Evolutionary conservation across 2,888 invertebrate genomes (phyloP).

Genomic region (Trissoscelio sp.): DNA sequence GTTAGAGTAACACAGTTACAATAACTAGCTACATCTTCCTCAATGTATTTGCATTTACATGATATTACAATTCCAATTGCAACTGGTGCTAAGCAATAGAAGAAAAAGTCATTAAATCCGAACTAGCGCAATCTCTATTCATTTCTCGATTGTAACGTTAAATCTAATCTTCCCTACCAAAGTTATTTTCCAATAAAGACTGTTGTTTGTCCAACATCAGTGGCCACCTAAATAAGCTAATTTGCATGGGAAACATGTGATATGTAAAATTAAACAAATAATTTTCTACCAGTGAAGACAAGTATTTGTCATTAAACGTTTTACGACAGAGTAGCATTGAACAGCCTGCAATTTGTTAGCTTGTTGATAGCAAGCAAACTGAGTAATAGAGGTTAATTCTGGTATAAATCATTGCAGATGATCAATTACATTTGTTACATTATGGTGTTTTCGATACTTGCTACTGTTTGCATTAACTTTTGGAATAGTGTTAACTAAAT

Average conservation of each 20-base stretch:
- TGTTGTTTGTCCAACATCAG: neutral
- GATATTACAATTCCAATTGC: no score
- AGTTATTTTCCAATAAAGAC: neutral
- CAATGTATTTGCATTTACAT: no score
- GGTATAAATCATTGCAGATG: slow-evolving; percentile 35
- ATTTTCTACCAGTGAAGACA: slow-evolving; percentile 16
- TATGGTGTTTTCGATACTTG: no score
- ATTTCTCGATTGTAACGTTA: no score
- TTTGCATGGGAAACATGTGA: slow-evolving; percentile 14
- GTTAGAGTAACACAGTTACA: no score
- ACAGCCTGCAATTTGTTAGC: slow-evolving; percentile 59
- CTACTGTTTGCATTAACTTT: no score
- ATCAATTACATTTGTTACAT: no score
- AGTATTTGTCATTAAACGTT: slow-evolving; percentile 29
- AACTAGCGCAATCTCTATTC: no score
- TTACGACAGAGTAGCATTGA: slow-evolving; percentile 17
- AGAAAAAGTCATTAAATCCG: no score
- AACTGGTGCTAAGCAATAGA: no score
- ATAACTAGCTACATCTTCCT: no score
- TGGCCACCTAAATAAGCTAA: neutral
- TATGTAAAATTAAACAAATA: slow-evolving; percentile 42
- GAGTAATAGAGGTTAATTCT: slow-evolving; percentile 37
- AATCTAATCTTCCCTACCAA: neutral
- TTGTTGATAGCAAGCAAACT: slow-evolving; percentile 31
- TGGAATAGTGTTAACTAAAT: no score